Conservation (phyloP, 30 jellyfish, hydroid and myxozoan species). For the Cassiopea andromeda region DNA sequence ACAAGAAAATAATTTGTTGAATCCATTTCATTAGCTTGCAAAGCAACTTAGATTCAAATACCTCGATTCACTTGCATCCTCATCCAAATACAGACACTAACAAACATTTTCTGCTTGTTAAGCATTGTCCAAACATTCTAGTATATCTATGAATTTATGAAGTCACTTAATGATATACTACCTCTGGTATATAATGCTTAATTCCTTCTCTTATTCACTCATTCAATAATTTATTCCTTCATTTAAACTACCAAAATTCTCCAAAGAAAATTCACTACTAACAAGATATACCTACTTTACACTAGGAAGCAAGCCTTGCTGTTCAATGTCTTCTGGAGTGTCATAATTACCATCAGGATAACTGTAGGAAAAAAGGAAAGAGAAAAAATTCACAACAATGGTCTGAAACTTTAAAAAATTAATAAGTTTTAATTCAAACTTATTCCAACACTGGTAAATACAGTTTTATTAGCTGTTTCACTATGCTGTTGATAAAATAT, state of each 20-base stretch:
- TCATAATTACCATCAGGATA: conserved; percentile 89
- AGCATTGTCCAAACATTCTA: too few species aligned
- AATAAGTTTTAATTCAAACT: too few species aligned
- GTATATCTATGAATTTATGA: too few species aligned
- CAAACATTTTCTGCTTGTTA: too few species aligned
- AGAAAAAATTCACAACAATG: neutral
- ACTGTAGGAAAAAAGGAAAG: conserved; percentile 16
- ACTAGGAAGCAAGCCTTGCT: conserved; percentile 94
- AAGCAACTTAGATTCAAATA: neutral
- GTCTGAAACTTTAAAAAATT: too few species aligned
- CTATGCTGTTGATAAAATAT: too few species aligned
- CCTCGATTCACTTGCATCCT: too few species aligned
- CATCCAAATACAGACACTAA: too few species aligned
- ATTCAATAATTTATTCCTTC: neutral
- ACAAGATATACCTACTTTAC: conserved; percentile 75
- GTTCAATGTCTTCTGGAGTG: conserved; percentile 95
- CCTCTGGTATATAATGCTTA: neutral
- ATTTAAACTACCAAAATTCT: neutral
- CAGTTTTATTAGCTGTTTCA: too few species aligned
- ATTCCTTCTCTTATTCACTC: neutral
- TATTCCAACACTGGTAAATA: too few species aligned
- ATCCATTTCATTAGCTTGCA: neutral
- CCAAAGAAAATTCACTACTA: neutral
- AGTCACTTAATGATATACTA: neutral
- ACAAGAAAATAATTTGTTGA: neutral